phyloP scores from a whole-genome alignment of 2,113 vertebrate species.

The Cheilinus undulatus region DNA sequence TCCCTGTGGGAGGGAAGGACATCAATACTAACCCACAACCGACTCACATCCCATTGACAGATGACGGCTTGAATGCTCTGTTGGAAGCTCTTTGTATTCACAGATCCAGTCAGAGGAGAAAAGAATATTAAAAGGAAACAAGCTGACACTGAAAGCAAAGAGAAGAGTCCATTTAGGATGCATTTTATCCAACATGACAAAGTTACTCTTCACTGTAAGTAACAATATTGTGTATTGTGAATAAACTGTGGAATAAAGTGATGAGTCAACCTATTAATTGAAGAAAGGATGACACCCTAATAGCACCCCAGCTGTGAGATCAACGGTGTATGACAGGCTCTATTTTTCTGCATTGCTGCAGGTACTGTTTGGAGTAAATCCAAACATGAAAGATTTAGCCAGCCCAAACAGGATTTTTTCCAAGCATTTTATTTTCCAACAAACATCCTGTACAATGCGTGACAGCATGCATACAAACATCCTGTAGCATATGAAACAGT shows the following conservation, averaged over 20 bases:
- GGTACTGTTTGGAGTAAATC: not conserved
- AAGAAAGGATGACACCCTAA: slow-evolving; percentile 8
- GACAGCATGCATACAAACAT: slow-evolving; percentile 1
- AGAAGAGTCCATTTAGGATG: not conserved
- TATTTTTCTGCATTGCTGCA: not conserved
- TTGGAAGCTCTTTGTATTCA: not conserved
- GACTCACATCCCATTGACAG: slow-evolving; percentile 22
- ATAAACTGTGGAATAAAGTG: not conserved
- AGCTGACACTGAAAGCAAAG: not conserved
- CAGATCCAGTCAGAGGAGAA: not conserved
- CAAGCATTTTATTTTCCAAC: not conserved
- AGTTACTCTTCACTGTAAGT: not conserved
- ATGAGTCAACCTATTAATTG: not conserved
- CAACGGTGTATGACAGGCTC: not conserved
- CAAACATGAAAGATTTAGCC: not conserved
- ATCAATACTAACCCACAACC: slow-evolving; percentile 34
- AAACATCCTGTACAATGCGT: not conserved
- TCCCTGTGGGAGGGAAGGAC: slow-evolving; percentile 15
- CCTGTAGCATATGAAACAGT: slow-evolving; percentile 5
- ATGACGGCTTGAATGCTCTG: slow-evolving; percentile 4
- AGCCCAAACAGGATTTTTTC: not conserved
- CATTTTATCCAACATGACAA: not conserved
- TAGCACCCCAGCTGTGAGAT: not conserved
- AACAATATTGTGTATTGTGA: not conserved
- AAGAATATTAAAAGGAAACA: not conserved